Percentiles rank a stretch among this genome's conserved stretches.
These are phyloP conservation scores for Dicerorhinus sumatrensis DNA, from an alignment of 2,113 vertebrate species.

Conservation along the genomic window DNA sequence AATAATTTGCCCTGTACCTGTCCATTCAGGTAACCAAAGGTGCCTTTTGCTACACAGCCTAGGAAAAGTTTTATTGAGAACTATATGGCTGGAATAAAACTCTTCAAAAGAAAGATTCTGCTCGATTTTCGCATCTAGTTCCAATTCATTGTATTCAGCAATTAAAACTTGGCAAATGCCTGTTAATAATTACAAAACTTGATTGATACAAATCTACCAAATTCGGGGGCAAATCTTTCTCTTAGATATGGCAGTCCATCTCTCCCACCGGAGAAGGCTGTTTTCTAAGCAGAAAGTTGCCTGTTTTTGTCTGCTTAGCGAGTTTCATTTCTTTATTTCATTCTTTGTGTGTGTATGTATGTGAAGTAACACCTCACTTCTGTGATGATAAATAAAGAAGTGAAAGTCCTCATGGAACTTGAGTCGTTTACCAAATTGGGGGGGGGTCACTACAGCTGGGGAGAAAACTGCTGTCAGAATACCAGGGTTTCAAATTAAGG, in stretches of 20 bases:
- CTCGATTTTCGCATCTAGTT: conserved; percentile 58
- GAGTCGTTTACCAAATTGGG: conserved; percentile 85
- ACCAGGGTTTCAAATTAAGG: conserved; percentile 78
- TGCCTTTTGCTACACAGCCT: conserved; percentile 78
- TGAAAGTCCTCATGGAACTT: conserved; percentile 91
- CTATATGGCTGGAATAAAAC: conserved; percentile 62
- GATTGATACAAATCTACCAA: conserved; percentile 71
- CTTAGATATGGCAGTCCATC: conserved; percentile 67
- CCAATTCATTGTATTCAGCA: conserved; percentile 80
- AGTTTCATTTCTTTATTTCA: conserved; percentile 92
- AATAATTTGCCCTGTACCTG: conserved; percentile 89
- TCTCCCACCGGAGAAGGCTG: conserved; percentile 83
- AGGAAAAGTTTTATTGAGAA: conserved; percentile 84
- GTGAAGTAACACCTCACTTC: conserved; percentile 89
- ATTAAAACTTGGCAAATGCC: conserved; percentile 89
- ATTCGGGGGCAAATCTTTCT: conserved; percentile 75
- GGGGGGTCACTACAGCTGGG: conserved; percentile 66
- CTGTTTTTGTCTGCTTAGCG: conserved; percentile 87
- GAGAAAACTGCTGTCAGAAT: conserved; percentile 71
- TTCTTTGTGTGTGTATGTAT: conserved; percentile 85
- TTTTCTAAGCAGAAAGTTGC: conserved; percentile 89
- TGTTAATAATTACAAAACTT: conserved; percentile 88
- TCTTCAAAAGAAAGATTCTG: conserved; percentile 53
- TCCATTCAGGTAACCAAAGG: conserved; percentile 91
- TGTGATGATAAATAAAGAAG: conserved; percentile 90